A percentile compares a stretch with the other conserved stretches of the same genome.
phyloP scores from a whole-genome alignment of 2,797 vertebrate genomes.

The Artibeus lituratus region DNA sequence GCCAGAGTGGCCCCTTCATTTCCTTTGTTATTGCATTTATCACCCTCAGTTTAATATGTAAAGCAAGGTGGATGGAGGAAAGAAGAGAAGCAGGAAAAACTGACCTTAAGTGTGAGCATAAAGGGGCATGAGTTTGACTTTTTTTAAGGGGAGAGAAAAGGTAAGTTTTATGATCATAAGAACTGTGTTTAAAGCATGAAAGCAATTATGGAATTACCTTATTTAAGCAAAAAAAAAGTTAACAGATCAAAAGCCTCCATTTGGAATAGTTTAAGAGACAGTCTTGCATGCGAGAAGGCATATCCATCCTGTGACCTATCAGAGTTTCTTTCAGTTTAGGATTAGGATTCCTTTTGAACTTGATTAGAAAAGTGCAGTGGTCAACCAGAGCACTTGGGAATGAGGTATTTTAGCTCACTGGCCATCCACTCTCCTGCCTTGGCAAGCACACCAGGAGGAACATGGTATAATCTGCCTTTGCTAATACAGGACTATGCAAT shows the following conservation, averaged over 20 bases:
- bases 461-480: fast-evolving
- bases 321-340: background rate
- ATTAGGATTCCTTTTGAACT: background rate
- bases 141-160: background rate
- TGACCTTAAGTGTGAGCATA: background rate
- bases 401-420: background rate
- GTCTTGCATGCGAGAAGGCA: background rate
- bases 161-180: background rate
- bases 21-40: background rate
- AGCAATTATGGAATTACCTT: background rate
- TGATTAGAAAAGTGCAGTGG: background rate
- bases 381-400: background rate
- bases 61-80: background rate
- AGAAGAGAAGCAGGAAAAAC: background rate
- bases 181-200: background rate
- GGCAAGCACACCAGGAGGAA: fast-evolving
- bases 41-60: background rate
- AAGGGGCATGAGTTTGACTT: background rate
- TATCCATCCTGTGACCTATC: too few relatives aligned
- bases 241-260: background rate
- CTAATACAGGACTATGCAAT: fast-evolving
- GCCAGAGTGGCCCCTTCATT: background rate
- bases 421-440: background rate
- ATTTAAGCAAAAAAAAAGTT: background rate
- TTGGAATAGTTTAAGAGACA: background rate